phyloP scores from a whole-genome alignment of 2,888 invertebrate genomes.

The Tachystola acroxantha region DNA sequence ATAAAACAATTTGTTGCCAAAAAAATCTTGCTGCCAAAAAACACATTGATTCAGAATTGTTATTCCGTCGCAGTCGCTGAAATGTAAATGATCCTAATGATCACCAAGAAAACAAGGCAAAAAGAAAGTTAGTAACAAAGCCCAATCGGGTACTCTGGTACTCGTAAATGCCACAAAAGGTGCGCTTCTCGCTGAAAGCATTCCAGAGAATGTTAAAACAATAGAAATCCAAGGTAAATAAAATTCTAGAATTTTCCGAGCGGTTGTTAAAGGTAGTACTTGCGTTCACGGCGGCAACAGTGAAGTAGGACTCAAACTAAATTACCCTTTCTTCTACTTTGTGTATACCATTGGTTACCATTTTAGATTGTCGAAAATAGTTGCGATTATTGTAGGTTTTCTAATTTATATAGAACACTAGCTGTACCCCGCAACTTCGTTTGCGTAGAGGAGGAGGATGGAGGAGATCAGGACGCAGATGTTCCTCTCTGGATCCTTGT shows the following conservation, averaged over 20 bases:
- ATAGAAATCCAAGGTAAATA: conserved; percentile 8
- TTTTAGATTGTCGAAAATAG: too few relatives aligned
- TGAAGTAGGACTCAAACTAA: conserved; percentile 12
- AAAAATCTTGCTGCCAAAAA: too few relatives aligned
- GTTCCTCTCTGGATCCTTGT: too few relatives aligned
- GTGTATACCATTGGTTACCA: too few relatives aligned
- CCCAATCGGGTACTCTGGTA: neutral
- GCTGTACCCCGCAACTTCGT: too few relatives aligned
- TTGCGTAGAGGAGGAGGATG: too few relatives aligned
- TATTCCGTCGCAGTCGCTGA: neutral
- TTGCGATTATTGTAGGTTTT: too few relatives aligned
- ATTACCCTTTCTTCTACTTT: conserved; percentile 8
- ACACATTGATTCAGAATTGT: too few relatives aligned
- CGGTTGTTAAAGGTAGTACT: conserved; percentile 7
- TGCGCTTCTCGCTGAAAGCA: neutral
- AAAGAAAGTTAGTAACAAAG: conserved; percentile 1
- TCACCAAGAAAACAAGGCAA: neutral
- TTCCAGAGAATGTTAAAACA: conserved; percentile 9
- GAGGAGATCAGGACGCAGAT: too few relatives aligned
- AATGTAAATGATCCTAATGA: conserved; percentile 4
- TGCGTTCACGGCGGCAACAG: conserved; percentile 6
- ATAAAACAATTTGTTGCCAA: too few relatives aligned
- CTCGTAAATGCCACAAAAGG: neutral
- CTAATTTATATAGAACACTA: too few relatives aligned
- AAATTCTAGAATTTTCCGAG: conserved; percentile 9